Evolutionary conservation across 30 jellyfish, hydroid and myxozoan species (phyloP), one percentile per base, ranked within the genome.

Genomic region (Aurelia sp.): DNA sequence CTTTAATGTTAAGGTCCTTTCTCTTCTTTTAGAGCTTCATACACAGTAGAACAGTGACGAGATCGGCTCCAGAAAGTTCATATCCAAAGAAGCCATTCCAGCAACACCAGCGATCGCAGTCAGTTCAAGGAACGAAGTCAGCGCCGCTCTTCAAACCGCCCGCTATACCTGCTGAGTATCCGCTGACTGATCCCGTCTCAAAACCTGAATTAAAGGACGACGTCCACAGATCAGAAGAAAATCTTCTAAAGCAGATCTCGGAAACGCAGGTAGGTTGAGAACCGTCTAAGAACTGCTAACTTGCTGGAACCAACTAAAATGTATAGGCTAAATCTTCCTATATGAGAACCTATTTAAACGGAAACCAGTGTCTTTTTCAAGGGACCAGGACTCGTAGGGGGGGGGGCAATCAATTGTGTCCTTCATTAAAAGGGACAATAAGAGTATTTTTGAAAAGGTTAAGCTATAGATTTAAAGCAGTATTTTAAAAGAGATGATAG

Each of bases 41-140:
- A 47, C 74, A 63, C 71, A 63, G 85, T 21, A 33, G 93, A 51
- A 63, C 93, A 1, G 76, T 70, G 21, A 30, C 68, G 2, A 31
- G 80, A 12, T 55, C 92, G 20, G n/a, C 63, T 40, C 81, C 67
- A 27, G 84, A 73, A 64, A 71, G 33, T 63, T 59, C 50, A 27
- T 24, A 75, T 3, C 33, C 82, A 22, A 47, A 61, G 40, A 84
- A 84, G 51, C 76, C 78, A 3, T 69, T 70, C 53, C 82, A 53
- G n/a, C 84, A 65, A 75, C 93, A 84, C 67, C 93, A 84, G 35
- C 65, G 93, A 38, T 84, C 93, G 51, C 87, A 84, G n/a, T 84
- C 93, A 9, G 93, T 84, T 20, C 82, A 67, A 52, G 93, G 93
- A 47, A 84, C 82, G 8, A 72, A 65, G 53, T 44, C 93, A 20